phyloP scores from a whole-genome alignment of 2,888 invertebrate genomes.

The Nomada fabriciana region DNA sequence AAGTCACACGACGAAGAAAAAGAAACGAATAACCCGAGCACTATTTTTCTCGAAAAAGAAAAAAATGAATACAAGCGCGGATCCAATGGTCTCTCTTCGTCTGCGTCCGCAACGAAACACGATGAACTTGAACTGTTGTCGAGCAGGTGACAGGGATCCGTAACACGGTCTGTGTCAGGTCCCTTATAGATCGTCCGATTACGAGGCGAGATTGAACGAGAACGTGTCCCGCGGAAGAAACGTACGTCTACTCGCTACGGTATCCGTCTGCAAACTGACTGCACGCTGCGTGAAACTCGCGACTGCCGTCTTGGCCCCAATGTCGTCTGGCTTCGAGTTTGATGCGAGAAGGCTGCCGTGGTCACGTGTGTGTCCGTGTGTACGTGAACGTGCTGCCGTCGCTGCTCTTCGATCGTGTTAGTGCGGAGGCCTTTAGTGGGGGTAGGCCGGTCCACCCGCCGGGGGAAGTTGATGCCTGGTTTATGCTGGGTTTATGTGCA shows the following conservation, averaged over 20 bases:
- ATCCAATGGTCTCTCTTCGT: not conserved
- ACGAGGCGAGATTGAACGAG: constrained; percentile 9
- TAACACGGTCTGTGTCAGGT: constrained; percentile 3
- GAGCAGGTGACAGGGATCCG: constrained; percentile 45
- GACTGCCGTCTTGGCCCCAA: constrained; percentile 79
- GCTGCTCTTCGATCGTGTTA: constrained; percentile 36
- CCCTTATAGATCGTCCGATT: constrained; percentile 18
- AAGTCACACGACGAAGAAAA: constrained; percentile 20
- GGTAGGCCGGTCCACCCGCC: constrained; percentile 21
- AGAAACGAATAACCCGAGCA: constrained; percentile 4
- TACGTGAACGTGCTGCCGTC: constrained; percentile 41
- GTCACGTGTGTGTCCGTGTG: constrained; percentile 53
- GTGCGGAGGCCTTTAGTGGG: constrained; percentile 32
- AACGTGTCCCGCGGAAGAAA: constrained; percentile 11
- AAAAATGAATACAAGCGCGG: not conserved
- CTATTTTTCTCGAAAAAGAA: not conserved
- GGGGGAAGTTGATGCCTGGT: constrained; percentile 64
- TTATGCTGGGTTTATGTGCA: constrained; percentile 74
- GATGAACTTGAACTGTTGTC: constrained; percentile 60
- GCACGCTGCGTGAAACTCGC: constrained; percentile 76
- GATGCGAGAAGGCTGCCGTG: constrained; percentile 71
- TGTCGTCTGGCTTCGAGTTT: constrained; percentile 79
- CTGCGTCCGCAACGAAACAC: not conserved
- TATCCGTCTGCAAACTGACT: constrained; percentile 79
- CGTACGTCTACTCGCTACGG: constrained; percentile 75